phyloP scores from a whole-genome alignment of 2,888 invertebrate species.

The Ormyrus nitidulus region DNA sequence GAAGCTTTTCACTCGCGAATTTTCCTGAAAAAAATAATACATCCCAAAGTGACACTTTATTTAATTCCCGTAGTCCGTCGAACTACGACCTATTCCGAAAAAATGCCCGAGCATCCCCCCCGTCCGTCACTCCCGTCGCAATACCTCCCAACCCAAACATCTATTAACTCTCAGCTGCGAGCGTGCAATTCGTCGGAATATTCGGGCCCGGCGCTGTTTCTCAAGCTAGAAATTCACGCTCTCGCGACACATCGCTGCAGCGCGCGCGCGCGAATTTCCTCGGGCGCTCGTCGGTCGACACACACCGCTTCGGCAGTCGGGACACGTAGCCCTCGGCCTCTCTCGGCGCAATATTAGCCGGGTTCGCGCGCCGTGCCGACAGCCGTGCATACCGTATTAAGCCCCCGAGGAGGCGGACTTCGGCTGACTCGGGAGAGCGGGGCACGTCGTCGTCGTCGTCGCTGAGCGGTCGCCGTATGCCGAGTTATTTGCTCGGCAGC shows the following conservation, averaged over 20 bases:
- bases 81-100: too few relatives aligned
- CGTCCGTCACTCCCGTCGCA: too few relatives aligned
- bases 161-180: background rate
- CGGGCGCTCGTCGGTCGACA: too few relatives aligned
- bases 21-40: too few relatives aligned
- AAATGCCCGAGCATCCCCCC: too few relatives aligned
- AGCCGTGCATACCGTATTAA: slow-evolving; percentile 74
- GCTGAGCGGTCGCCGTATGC: background rate
- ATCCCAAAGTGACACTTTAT: too few relatives aligned
- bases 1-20: too few relatives aligned
- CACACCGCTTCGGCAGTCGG: slow-evolving; percentile 60
- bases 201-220: slow-evolving; percentile 7
- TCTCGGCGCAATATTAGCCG: slow-evolving; percentile 72
- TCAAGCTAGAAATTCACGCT: slow-evolving; percentile 26
- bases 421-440: slow-evolving; percentile 5
- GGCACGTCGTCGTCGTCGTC: too few relatives aligned
- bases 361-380: slow-evolving; percentile 69
- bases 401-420: slow-evolving; percentile 67
- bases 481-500: background rate
- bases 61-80: too few relatives aligned
- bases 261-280: background rate
- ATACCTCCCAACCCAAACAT: too few relatives aligned
- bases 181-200: slow-evolving; percentile 1
- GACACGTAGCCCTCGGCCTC: slow-evolving; percentile 71
- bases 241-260: slow-evolving; percentile 32